Evolutionary conservation across 2,888 invertebrate species (phyloP), one percentile per base, ranked within the genome.

Genomic region (Marasmarcha lunaedactyla): DNA sequence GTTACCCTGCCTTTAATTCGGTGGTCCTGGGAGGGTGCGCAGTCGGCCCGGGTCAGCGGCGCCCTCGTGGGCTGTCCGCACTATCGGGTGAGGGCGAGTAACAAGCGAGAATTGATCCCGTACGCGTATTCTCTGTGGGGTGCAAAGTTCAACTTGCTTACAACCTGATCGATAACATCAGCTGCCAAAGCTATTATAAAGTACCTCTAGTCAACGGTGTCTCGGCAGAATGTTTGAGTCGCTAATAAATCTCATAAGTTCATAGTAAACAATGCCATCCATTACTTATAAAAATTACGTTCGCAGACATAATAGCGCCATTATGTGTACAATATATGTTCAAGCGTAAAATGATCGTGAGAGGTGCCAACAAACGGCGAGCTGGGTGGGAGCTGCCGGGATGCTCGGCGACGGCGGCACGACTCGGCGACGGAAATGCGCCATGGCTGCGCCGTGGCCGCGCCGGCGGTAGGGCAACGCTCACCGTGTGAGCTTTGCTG

Each of bases 401-500:
- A n/a, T n/a, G n/a, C n/a, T n/a, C n/a, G n/a, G n/a, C n/a, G n/a
- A 40, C 38, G 41, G 30, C 30, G 7, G 15, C 25, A 6, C 37
- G 25, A 25, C 40, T 36, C 37, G 20, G 20, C 3, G 20, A 20
- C 4, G 3, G 20, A 7, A 7, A 2, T 34, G 45, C 40, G 41
- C 36, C 34, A 52, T 52, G 56, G 49, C 37, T 15, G 43, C 33
- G 14, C 14, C 13, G 15, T 36, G 20, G 10, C 39, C 35, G 36
- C n/a, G n/a, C n/a, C 15, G 40, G 25, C 30, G 39, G 36, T 35
- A 68, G 78, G 79, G 78, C 79, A 79, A 79, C 65, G 79, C 60
- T 77, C 78, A 77, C 71, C 79, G 79, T 79, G 79, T 78, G 79
- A 79, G 76, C 76, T 71, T 68, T 70, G 64, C 61, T 59, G 49